Base-by-base conservation (phyloP, 1,140 invertebrate genomes). In the Drosophila takahashii region DNA sequence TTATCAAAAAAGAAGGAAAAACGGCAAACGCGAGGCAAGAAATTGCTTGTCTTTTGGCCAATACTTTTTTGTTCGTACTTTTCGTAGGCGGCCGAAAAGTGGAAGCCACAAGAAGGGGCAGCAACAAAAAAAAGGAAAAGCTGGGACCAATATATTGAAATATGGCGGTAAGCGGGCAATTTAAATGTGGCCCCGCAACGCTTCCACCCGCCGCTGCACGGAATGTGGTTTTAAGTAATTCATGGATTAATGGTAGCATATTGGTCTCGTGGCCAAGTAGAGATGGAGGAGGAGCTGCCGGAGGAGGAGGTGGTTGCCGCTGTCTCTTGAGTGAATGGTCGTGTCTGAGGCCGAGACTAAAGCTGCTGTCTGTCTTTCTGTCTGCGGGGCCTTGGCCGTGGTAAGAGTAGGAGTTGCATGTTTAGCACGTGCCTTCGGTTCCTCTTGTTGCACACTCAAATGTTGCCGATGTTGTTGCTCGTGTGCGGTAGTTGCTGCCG, bases 191-290 rank as follows among this genome's bases (percentile, higher is more conserved):
- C 61, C 83, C 51, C 50, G 10, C 65, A n/a, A 18, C 37, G 11
- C 13, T n/a, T 13, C 53, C 45, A 27, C 44, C 22, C 34, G 56
- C 62, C n/a, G 79, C 47, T 64, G 81, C 81, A 71, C 66, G 83
- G 83, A 87, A 87, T 87, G 83, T 89, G 83, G 79, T 84, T 87
- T 87, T 87, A 87, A 87, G 83, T 87, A 87, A 87, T 87, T 87
- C 84, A 90, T 87, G 84, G 84, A 87, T 87, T 89, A 87, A 87
- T 87, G 84, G 84, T 84, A 84, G 84, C 84, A 84, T 87, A 87
- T 87, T 87, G 83, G 61, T 79, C 70, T 77, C 69, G 72, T 69
- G 71, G 61, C 58, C 3, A 26, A 9, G 52, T 10, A 45, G 37
- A 18, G 29, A 36, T 0, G 39, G 48, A 0, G 7, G 27, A 39